These are phyloP conservation scores for Boloria selene DNA, from an alignment of 2,888 invertebrate genomes.

Conservation along the genomic window DNA sequence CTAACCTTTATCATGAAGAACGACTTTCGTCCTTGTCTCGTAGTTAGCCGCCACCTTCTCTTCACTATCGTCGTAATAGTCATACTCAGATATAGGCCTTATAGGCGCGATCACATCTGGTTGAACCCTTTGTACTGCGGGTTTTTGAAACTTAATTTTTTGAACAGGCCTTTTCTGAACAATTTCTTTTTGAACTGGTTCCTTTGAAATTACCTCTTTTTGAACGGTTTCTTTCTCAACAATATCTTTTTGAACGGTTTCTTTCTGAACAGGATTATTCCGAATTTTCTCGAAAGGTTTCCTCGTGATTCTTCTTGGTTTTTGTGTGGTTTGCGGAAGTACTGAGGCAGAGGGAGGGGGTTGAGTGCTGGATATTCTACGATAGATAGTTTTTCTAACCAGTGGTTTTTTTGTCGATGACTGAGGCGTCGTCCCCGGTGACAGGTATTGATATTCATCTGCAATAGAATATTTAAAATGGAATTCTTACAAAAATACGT, in stretches of 20 bases:
- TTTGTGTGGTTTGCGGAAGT: constrained; percentile 47
- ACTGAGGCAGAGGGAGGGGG: constrained; percentile 50
- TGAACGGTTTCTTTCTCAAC: constrained; percentile 23
- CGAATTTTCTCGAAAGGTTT: constrained; percentile 62
- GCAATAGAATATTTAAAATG: constrained; percentile 37
- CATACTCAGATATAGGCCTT: constrained; percentile 80
- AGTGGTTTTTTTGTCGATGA: constrained; percentile 54
- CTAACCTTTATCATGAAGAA: constrained; percentile 78
- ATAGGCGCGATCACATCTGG: constrained; percentile 52
- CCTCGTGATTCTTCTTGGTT: constrained; percentile 40
- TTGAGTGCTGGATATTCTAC: constrained; percentile 61
- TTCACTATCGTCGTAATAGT: constrained; percentile 87
- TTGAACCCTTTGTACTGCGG: constrained; percentile 23
- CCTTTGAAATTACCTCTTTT: constrained; percentile 15
- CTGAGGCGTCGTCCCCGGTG: constrained; percentile 63
- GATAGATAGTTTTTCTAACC: constrained; percentile 61
- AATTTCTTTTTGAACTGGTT: constrained; percentile 16
- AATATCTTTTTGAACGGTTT: constrained; percentile 20
- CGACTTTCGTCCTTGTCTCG: constrained; percentile 81
- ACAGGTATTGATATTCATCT: constrained; percentile 76
- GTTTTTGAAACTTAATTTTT: constrained; percentile 23
- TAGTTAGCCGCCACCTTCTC: constrained; percentile 76
- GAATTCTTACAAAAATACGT: too few relatives aligned
- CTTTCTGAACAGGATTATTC: constrained; percentile 20
- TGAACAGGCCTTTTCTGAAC: constrained; percentile 26